Evolutionary conservation across 2,113 vertebrate genomes (phyloP).

Genomic region (Anolis sagrei): DNA sequence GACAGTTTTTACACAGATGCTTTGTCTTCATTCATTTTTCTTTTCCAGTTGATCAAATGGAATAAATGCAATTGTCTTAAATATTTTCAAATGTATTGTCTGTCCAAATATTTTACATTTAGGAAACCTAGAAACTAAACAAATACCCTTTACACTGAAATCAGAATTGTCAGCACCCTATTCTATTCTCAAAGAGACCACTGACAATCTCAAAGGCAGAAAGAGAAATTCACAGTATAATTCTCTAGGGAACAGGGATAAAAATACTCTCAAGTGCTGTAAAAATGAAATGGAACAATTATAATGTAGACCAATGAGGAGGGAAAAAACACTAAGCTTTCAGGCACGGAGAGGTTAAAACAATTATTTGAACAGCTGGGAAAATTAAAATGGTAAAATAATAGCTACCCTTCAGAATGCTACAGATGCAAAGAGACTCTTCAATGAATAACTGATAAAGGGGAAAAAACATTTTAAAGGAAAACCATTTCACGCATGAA

Average conservation of each 20-base stretch:
- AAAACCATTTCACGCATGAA: conserved; percentile 71
- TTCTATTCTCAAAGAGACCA: neutral
- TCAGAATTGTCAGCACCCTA: neutral
- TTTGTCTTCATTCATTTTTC: neutral
- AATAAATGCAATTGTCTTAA: neutral
- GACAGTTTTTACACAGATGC: neutral
- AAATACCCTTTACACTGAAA: neutral
- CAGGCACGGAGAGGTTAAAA: conserved; percentile 74
- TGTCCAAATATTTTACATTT: neutral
- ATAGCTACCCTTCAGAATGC: conserved; percentile 74
- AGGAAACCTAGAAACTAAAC: neutral
- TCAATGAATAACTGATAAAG: conserved; percentile 79
- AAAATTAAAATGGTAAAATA: conserved; percentile 79
- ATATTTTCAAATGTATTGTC: neutral
- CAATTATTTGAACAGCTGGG: conserved; percentile 76
- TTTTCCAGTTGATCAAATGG: neutral
- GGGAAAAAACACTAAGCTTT: conserved; percentile 59
- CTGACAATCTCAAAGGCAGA: neutral
- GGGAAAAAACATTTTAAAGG: conserved; percentile 68
- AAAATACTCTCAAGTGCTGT: conserved; percentile 32
- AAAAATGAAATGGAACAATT: conserved; percentile 48
- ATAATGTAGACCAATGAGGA: conserved; percentile 55
- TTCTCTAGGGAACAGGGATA: neutral
- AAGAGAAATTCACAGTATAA: conserved; percentile 38
- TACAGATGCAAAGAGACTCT: conserved; percentile 74